Evolutionary conservation across 2,888 invertebrate genomes (phyloP).

Genomic region (Luperina nickerlii): DNA sequence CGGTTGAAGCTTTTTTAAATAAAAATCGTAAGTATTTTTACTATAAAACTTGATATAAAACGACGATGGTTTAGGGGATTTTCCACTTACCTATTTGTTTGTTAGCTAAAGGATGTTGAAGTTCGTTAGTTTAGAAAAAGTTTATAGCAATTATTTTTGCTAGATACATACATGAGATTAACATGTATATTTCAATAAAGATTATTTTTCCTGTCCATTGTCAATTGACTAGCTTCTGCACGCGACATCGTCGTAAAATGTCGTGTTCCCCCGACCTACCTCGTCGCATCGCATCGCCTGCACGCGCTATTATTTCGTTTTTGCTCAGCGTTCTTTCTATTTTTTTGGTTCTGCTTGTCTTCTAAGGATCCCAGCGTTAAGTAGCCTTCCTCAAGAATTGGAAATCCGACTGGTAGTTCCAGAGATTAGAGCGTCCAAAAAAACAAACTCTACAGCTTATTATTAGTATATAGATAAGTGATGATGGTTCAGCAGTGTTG

Average conservation of each 20-base stretch:
- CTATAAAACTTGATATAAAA: conserved; percentile 37
- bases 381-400: too few species aligned
- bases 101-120: conserved; percentile 6
- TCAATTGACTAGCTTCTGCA: too few species aligned
- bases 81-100: conserved; percentile 40
- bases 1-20: conserved; percentile 48
- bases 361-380: too few species aligned
- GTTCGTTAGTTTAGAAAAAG: not conserved
- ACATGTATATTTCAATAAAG: not conserved
- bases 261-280: too few species aligned
- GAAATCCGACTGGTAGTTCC: too few species aligned
- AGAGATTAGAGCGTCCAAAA: too few species aligned
- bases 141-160: not conserved
- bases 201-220: not conserved
- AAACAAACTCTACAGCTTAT: too few species aligned
- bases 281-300: too few species aligned
- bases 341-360: too few species aligned
- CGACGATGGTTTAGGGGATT: conserved; percentile 27
- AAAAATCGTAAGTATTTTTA: conserved; percentile 61
- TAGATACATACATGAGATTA: not conserved
- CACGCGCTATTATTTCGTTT: too few species aligned
- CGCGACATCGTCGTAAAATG: too few species aligned
- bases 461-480: not conserved
- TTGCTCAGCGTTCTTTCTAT: too few species aligned
- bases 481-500: not conserved